Base-by-base conservation (phyloP, 2,888 invertebrate species). In the Allolobophora icterica region DNA sequence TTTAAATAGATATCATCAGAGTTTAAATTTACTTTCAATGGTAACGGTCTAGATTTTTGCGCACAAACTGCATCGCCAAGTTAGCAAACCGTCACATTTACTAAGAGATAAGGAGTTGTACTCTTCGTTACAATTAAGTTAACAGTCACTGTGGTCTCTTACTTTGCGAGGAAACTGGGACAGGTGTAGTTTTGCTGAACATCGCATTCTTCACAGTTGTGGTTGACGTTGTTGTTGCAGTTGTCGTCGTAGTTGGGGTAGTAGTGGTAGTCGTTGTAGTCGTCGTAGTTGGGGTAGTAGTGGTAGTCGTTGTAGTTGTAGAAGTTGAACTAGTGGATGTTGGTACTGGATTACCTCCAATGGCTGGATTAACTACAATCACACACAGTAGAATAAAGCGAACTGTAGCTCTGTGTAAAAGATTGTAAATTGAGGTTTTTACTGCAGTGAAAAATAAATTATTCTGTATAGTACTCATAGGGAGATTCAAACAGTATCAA, bases 171-270 rank as follows among this genome's bases (percentile, higher is more conserved):
- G 21, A 1, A 35, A 84, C 84, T 84, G 30, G 15, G 34, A 21
- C 34, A 84, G n/a, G 34, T 84, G 89, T 90, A n/a, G 91, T 90
- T 34, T 84, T 87, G 19, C 90, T 87, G 40, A 84, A 89, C 89
- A 90, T 42, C 34, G 71, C 33, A n/a, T 90, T 89, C 34, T 90
- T 91, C 24, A 89, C 83, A 34, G 71, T 91, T 33, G 71, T 90
- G 84, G 90, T 30, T 42, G 90, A 38, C 33, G 90, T 19, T 11
- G 90, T 84, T 40, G 83, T 91, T 38, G 35, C n/a, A 45, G 90
- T 45, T 33, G 83, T 90, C 19, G 90, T 40, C 0, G 91, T 42
- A n/a, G n/a, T 38, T 30, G 40, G 17, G n/a, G 45, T 5, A 45
- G 45, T 45, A 19, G 45, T 45, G 19, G 45, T 45, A 17, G 45